phyloP scores from a whole-genome alignment of 2,888 invertebrate genomes.

The Podotricha telesiphe region DNA sequence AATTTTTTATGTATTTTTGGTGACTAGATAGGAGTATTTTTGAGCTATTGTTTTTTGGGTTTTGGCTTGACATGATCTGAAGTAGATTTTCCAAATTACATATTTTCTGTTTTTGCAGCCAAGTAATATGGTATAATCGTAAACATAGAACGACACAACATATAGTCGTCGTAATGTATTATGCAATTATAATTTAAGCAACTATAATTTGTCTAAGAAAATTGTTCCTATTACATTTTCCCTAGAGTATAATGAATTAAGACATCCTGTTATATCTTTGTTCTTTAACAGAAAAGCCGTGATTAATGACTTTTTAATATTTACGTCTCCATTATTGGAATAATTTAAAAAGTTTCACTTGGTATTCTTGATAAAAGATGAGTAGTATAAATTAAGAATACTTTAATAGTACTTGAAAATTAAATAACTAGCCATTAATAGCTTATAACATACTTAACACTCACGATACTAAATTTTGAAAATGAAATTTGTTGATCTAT shows the following conservation, averaged over 20 bases:
- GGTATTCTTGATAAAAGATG: not conserved
- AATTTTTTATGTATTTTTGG: no score
- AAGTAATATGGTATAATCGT: not conserved
- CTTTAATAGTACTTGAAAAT: not conserved
- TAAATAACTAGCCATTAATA: not conserved
- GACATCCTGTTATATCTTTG: conserved; percentile 21
- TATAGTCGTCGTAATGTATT: not conserved
- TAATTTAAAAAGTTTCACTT: conserved; percentile 26
- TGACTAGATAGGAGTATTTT: no score
- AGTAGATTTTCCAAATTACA: no score
- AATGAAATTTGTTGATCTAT: no score
- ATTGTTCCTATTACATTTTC: not conserved
- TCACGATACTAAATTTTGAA: no score
- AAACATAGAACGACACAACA: not conserved
- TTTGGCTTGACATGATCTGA: not conserved
- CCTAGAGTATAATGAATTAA: conserved; percentile 16
- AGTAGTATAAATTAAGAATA: not conserved
- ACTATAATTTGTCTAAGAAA: not conserved
- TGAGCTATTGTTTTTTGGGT: not conserved
- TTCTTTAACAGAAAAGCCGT: conserved; percentile 25
- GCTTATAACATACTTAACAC: no score
- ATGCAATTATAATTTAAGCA: not conserved
- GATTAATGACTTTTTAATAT: conserved; percentile 41
- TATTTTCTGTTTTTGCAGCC: not conserved
- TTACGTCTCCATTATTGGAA: conserved; percentile 19